Evolutionary conservation across 2,113 vertebrate genomes (phyloP).

Genomic region (Hipposideros armiger): DNA sequence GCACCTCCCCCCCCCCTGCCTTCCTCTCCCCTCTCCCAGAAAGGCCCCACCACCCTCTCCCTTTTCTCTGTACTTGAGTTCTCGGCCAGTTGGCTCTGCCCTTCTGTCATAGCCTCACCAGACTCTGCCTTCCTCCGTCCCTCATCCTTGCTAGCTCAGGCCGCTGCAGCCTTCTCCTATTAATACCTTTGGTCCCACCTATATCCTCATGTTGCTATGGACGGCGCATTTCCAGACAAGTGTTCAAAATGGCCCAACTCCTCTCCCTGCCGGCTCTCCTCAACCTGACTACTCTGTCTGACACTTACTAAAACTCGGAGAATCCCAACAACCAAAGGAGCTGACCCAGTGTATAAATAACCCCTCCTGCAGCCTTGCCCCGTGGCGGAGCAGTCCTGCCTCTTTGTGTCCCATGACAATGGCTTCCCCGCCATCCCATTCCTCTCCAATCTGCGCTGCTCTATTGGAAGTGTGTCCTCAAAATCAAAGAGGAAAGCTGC

Average conservation of each 20-base stretch:
- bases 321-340: background rate
- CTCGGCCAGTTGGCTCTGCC: background rate
- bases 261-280: background rate
- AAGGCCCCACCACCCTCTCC: background rate
- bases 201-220: rapidly evolving
- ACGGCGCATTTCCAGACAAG: background rate
- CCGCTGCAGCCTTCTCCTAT: background rate
- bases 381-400: background rate
- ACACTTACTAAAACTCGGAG: background rate
- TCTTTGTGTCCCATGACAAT: background rate
- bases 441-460: background rate
- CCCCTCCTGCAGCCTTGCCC: background rate
- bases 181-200: background rate
- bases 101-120: background rate
- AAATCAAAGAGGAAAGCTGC: background rate
- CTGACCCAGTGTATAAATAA: background rate
- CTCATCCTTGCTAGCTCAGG: background rate
- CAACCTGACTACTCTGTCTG: background rate
- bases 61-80: background rate
- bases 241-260: background rate
- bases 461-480: background rate
- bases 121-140: rapidly evolving
- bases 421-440: background rate
- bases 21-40: background rate
- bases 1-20: background rate